Percentiles rank a stretch among this genome's conserved stretches.
These are phyloP conservation scores for Gymnoscopelus microlampas DNA, from an alignment of 2,797 vertebrate genomes.

Conservation along the genomic window DNA sequence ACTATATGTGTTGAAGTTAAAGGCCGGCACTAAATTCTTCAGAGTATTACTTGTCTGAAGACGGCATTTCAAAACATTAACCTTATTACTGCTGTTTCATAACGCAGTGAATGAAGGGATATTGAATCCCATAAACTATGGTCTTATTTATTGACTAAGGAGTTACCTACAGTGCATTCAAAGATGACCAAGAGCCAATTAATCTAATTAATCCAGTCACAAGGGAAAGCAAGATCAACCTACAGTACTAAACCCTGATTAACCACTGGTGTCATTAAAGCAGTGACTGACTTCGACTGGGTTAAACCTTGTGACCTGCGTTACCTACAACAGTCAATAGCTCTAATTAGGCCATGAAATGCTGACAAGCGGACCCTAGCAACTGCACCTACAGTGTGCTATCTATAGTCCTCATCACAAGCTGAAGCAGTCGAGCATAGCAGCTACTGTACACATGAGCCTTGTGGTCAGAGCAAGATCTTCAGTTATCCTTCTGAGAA, in stretches of 20 bases:
- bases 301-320: conserved; percentile 12
- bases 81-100: too few relatives aligned
- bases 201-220: conserved; percentile 26
- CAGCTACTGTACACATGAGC: neutral
- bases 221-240: conserved; percentile 38
- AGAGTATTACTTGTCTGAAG: too few relatives aligned
- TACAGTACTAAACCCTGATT: conserved; percentile 42
- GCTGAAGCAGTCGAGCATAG: conserved; percentile 16
- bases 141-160: conserved; percentile 1
- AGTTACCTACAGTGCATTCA: neutral
- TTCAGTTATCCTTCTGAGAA: conserved; percentile 16
- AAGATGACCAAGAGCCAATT: conserved; percentile 34
- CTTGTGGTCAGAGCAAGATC: conserved; percentile 2
- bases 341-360: conserved; percentile 47
- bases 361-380: conserved; percentile 21
- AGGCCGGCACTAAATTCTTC: conserved; percentile 8
- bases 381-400: neutral
- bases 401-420: conserved; percentile 14
- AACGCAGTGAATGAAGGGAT: conserved; percentile 21
- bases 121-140: neutral
- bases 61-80: neutral
- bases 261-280: conserved; percentile 1
- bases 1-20: neutral
- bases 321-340: conserved; percentile 46
- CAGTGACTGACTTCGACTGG: conserved; percentile 47